Base-by-base conservation (phyloP, 2,888 invertebrate species). In the Pyrochroa serraticornis region DNA sequence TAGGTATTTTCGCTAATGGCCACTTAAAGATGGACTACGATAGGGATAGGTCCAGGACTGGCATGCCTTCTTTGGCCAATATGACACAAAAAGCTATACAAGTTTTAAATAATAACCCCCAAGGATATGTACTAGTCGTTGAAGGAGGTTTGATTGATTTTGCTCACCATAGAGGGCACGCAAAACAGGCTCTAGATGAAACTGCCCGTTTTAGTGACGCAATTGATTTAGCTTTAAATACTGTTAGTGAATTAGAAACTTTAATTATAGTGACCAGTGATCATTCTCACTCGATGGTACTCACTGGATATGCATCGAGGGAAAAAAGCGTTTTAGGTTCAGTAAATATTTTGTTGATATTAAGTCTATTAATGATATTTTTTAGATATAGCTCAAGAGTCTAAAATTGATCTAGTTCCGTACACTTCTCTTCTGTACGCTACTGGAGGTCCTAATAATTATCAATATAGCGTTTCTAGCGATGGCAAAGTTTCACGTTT, bases 101-200 rank as follows among this genome's bases (percentile, higher is more conserved):
- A 73, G 82, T 92, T 12, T 77, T 94, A 8, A 75, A 76, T 44
- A 87, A 85, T 62, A 82, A 85, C 31, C 79, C 83, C 1, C 85
- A 89, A 45, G 93, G 89, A 53, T 93, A 87, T 70, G 69, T 62
- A 37, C 66, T 72, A 36, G 63, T 89, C 89, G 87, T 93, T 22
- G 93, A 93, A 82, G 92, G 92, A 7, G 94, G 93, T 0, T 84
- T 91, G 69, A 92, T 95, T 60, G 94, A 95, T 77, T 88, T 88
- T 75, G 92, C 91, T 0, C 93, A 95, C 75, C 97, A 97, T 77
- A 83, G 89, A 1, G 92, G 92, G 9, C 84, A 84, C 58, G 92
- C 91, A 0, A 85, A 85, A 60, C 86, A 85, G 46, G 93, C 95
- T 0, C 80, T 97, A 7, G 83, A 86, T 51, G 95, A 97, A 76